These are phyloP conservation scores for Euphydryas editha DNA, from an alignment of 2,888 invertebrate species.

Conservation along the genomic window DNA sequence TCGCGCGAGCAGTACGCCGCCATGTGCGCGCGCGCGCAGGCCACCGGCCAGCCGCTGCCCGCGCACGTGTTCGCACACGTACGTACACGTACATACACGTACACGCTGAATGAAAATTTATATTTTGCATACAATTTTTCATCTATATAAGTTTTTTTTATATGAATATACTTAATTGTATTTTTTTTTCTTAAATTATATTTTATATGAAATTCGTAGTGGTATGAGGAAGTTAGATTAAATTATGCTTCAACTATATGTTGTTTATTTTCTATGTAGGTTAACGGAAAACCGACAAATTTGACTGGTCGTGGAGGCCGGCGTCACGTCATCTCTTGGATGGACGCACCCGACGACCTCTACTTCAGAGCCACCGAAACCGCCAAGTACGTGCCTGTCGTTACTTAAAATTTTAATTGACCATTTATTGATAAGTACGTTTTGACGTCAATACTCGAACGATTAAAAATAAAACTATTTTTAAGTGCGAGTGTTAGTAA, in stretches of 20 bases:
- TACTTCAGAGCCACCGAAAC: conserved; percentile 96
- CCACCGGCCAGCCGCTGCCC: conserved; percentile 87
- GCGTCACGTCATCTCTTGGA: conserved; percentile 98
- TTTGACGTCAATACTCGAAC: no score
- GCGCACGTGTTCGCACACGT: conserved; percentile 87
- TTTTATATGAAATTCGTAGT: no score
- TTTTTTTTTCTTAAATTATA: no score
- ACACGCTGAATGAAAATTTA: background rate
- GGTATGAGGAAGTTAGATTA: no score
- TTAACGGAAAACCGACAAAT: conserved; percentile 93
- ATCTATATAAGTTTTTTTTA: no score
- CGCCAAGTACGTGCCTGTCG: conserved; percentile 89
- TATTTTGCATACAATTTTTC: no score
- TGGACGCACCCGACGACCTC: conserved; percentile 98
- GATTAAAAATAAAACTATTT: no score
- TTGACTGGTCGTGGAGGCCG: conserved; percentile 91
- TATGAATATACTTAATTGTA: no score
- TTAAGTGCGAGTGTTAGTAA: no score
- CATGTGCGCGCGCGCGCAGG: conserved; percentile 86
- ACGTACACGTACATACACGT: conserved; percentile 48
- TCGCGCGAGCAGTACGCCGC: conserved; percentile 88
- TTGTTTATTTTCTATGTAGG: conserved; percentile 64
- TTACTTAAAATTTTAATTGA: no score
- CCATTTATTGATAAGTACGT: no score
- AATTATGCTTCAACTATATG: no score